Conservation (phyloP, 2,797 vertebrate species). For the Geotrypetes seraphini region DNA sequence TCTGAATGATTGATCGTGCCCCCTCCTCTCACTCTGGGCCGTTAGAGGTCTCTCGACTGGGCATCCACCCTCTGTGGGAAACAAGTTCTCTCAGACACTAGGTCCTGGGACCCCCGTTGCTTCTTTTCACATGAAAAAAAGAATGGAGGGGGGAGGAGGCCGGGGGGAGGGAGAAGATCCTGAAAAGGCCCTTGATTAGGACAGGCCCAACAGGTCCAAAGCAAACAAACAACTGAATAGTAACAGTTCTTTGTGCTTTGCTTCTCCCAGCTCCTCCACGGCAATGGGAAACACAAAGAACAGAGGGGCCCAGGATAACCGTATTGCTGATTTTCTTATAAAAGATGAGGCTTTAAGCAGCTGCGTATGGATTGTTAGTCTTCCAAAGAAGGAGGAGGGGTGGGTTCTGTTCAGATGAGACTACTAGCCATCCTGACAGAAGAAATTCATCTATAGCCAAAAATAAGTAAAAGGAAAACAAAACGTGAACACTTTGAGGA, state of each 20-base stretch:
- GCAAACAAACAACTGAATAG: slow-evolving; percentile 84
- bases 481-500: too few species aligned
- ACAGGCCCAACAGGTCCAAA: slow-evolving; percentile 72
- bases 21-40: slow-evolving; percentile 27
- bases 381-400: too few species aligned
- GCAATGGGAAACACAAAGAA: too few species aligned
- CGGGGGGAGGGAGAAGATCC: not conserved
- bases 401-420: too few species aligned
- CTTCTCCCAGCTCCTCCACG: not conserved
- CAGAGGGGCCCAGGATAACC: too few species aligned
- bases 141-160: slow-evolving; percentile 16
- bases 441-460: too few species aligned
- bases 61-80: slow-evolving; percentile 60
- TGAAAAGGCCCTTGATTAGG: slow-evolving; percentile 55
- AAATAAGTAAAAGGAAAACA: too few species aligned
- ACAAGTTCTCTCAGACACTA: slow-evolving; percentile 38
- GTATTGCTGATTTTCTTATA: too few species aligned
- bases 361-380: too few species aligned
- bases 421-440: too few species aligned
- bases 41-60: slow-evolving; percentile 46
- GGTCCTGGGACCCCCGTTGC: slow-evolving; percentile 49
- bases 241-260: slow-evolving; percentile 53
- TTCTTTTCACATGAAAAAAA: slow-evolving; percentile 60
- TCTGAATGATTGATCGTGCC: slow-evolving; percentile 48
- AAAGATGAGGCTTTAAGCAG: too few species aligned